Evolutionary conservation across 2,113 vertebrate species (phyloP).

Genomic region (Mus musculus): DNA sequence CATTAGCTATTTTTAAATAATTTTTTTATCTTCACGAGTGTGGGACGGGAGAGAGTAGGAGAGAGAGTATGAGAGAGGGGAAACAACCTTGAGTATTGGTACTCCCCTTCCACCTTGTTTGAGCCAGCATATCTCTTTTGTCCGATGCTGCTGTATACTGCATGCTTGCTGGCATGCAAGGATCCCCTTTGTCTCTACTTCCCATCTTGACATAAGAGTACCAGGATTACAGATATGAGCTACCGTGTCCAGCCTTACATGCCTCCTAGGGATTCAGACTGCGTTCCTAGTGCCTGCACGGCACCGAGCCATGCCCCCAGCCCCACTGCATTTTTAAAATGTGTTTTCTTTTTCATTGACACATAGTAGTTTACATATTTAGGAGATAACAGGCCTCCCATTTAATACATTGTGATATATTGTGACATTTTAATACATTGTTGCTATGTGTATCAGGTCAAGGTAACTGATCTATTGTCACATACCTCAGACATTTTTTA

Average conservation of each 20-base stretch:
- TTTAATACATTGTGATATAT: background rate
- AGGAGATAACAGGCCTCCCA: too few relatives aligned
- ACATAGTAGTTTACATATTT: background rate
- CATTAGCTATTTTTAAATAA: background rate
- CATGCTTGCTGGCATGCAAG: background rate
- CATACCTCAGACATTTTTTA: background rate
- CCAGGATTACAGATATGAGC: background rate
- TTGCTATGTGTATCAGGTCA: background rate
- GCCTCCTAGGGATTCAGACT: background rate
- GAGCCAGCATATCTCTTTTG: background rate
- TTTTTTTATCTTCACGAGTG: background rate
- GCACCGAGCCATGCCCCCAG: background rate
- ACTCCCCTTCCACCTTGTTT: background rate
- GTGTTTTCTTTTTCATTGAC: background rate
- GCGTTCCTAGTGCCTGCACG: background rate
- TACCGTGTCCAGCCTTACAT: background rate
- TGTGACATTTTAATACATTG: background rate
- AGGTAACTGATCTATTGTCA: background rate
- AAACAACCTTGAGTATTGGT: background rate
- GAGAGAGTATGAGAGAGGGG: background rate
- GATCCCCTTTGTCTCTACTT: background rate
- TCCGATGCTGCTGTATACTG: background rate
- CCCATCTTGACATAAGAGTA: background rate
- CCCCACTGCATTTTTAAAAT: background rate
- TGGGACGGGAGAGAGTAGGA: background rate